A percentile compares a stretch with the other conserved stretches of the same genome.
Evolutionary conservation across 2,113 vertebrate genomes (phyloP).

Genomic region (Chamaea fasciata): DNA sequence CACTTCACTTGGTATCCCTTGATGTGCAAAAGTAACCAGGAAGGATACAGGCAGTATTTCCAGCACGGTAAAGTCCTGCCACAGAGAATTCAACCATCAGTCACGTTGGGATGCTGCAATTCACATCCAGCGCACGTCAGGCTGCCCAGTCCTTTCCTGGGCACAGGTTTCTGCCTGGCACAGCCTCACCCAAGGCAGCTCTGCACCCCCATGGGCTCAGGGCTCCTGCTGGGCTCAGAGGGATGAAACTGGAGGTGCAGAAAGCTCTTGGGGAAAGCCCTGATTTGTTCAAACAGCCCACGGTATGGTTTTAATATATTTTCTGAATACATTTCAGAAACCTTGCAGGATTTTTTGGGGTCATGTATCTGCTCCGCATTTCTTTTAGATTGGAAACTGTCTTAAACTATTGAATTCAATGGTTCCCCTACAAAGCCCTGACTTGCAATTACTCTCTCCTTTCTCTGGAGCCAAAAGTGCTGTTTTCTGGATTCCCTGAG

Average conservation of each 20-base stretch:
- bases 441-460: background rate
- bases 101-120: background rate
- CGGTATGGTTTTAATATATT: constrained; percentile 39
- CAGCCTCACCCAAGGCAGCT: background rate
- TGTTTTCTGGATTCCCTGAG: background rate
- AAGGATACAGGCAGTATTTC: background rate
- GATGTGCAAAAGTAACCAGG: background rate
- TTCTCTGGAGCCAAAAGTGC: background rate
- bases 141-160: background rate
- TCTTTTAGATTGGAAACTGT: background rate
- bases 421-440: background rate
- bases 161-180: background rate
- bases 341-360: background rate
- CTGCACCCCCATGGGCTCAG: background rate
- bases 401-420: background rate
- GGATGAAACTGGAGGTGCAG: background rate
- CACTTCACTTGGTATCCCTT: background rate
- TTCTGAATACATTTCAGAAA: constrained; percentile 23
- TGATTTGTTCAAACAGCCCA: constrained; percentile 4
- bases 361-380: background rate
- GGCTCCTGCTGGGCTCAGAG: background rate
- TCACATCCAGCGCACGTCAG: background rate
- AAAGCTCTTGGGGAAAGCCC: background rate
- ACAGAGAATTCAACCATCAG: background rate
- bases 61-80: background rate